phyloP scores from a whole-genome alignment of 2,113 vertebrate genomes.

The Gymnobelideus leadbeateri region DNA sequence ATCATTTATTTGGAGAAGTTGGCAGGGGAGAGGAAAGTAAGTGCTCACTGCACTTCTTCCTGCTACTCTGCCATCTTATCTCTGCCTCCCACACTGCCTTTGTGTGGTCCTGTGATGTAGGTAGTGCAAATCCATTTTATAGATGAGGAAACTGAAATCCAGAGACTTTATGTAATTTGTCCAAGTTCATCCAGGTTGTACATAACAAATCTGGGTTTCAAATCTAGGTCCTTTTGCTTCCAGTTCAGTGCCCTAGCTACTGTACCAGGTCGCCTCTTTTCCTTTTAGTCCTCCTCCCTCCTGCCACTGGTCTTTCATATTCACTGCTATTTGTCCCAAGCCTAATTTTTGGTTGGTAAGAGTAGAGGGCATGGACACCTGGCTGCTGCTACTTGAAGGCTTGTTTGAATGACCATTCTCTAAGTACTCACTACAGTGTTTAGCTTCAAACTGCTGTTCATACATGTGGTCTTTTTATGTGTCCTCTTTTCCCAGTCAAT shows the following conservation, averaged over 20 bases:
- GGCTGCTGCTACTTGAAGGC: background rate
- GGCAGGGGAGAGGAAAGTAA: background rate
- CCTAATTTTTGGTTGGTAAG: background rate
- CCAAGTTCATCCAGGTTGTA: background rate
- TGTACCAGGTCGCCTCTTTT: background rate
- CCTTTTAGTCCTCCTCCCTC: background rate
- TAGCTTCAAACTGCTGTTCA: background rate
- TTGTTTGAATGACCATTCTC: background rate
- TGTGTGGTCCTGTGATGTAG: background rate
- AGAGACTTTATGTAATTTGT: background rate
- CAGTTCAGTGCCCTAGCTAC: background rate
- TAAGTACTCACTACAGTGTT: background rate
- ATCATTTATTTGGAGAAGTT: background rate
- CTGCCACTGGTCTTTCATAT: background rate
- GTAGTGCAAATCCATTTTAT: background rate
- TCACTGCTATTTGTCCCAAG: background rate
- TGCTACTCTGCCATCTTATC: background rate
- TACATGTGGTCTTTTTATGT: background rate
- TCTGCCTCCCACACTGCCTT: background rate
- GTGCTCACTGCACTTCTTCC: background rate
- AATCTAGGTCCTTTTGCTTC: background rate
- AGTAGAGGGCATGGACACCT: background rate
- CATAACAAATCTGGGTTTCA: background rate
- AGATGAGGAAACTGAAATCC: background rate
- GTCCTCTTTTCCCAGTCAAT: constrained; percentile 44